Evolutionary conservation across 35 echinoderm and acorn worm genomes (phyloP), one percentile per base, ranked within the genome.

Genomic region (Apostichopus californicus): DNA sequence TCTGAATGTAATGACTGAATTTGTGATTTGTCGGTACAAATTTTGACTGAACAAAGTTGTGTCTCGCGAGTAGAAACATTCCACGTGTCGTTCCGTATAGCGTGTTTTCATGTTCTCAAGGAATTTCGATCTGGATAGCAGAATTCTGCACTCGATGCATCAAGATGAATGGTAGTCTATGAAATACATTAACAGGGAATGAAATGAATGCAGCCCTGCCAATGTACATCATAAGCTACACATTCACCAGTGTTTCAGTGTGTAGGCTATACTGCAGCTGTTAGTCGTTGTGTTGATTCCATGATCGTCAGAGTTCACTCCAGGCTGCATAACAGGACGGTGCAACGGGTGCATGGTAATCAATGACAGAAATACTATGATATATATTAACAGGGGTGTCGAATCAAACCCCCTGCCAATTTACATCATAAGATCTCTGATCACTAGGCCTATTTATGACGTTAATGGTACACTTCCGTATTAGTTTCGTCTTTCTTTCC

Each of bases 191-290:
- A 26, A 83, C 80, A 83, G 52, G 53, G 80, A 25, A 83, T 83
- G 55, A 14, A 4, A 1, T n/a, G 6, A 83, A 57, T 34, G 8
- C 13, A 80, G 20, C 80, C 80, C 52, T 83, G 80, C 80, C 80
- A 83, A 83, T 83, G 53, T 13, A 83, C 81, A 85, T 85, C 81
- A 85, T 85, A 85, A 18, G 18, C 55, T 55, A 85, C 58, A 22
- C 78, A 81, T 54, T 81, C 22, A 81, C 52, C 8, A 81, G 17
- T 54, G 5, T 61, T 61, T 61, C 13, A 18, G 14, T 54, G 20
- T 53, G 14, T 11, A 81, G 55, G 18, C 8, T 13, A 14, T 46
- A 46, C 34, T 79, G 77, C 13, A 18, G 54, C 78, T 54, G 9
- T 11, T 9, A 8, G 25, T 20, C 28, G 78, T 81, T 14, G 26